Evolutionary conservation across 2,797 vertebrate species (phyloP), one percentile per base, ranked within the genome.

Genomic region (Periophthalmus magnuspinnatus): DNA sequence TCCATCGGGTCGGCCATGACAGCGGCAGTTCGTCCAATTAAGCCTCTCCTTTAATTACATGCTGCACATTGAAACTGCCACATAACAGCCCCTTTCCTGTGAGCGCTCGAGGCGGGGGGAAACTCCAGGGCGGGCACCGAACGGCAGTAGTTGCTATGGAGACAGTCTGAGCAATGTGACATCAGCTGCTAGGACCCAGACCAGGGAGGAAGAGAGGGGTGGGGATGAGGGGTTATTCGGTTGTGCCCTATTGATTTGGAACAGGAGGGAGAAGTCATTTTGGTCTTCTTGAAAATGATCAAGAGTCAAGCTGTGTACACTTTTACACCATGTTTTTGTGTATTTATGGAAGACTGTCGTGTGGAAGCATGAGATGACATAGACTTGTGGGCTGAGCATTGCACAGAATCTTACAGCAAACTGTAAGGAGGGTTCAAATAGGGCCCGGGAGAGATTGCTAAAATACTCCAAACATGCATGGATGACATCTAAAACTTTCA

Each of bases 11-110:
- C 16, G 60, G 70, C 55, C 65, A 59, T 62, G 74, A 77, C 76
- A 55, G 55, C 48, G 6, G 13, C 58, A 13, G 63, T 62, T 85
- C 83, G 68, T 50, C 71, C 80, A 87, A 84, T 84, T 83, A 82
- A 45, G 70, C 36, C 81, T 56, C 75, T 67, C 67, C 80, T 81
- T 64, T 84, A 85, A 90, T 89, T 84, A 84, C 75, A 90, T 7
- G 56, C 76, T 82, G 62, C 71, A 79, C 63, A 77, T 41, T 68
- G 55, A 77, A 85, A 84, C 74, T 82, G 79, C 80, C 54, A 71
- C 64, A 69, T 82, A 85, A 85, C 67, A 73, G 80, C 66, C 67
- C 67, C 61, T 82, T 84, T 89, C 81, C 80, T 90, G 74, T 70
- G 68, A 70, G 68, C 13, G 17, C 34, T 48, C 41, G 62, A 67